Conservation (phyloP, 2,113 vertebrate genomes). For the Salminus brasiliensis region DNA sequence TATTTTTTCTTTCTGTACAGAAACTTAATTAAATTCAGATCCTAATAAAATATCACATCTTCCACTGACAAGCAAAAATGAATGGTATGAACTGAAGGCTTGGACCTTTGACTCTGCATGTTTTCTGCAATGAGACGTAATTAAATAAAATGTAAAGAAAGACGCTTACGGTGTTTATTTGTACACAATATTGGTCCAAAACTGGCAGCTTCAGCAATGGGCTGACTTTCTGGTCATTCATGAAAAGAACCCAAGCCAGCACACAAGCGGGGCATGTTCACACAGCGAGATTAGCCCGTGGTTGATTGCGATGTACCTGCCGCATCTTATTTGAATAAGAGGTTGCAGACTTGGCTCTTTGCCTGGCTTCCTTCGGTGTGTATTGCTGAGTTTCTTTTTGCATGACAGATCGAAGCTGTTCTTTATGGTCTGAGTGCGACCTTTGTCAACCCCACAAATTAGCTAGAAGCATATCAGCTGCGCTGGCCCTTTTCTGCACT, state of each 20-base stretch:
- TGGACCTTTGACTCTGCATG: no score
- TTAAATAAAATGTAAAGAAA: no score
- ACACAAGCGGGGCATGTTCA: background rate
- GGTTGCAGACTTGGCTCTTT: constrained; percentile 66
- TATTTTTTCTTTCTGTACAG: no score
- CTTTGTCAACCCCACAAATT: constrained; percentile 77
- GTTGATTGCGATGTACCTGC: constrained; percentile 31
- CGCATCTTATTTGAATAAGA: constrained; percentile 58
- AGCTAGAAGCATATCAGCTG: constrained; percentile 76
- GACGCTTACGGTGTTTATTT: no score
- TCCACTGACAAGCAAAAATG: no score
- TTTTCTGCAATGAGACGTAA: no score
- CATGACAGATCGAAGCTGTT: constrained; percentile 76
- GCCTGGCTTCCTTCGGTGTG: constrained; percentile 50
- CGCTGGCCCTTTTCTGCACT: constrained; percentile 70
- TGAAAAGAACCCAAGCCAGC: constrained; percentile 1
- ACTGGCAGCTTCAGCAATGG: no score
- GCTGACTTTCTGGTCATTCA: no score
- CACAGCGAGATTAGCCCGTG: constrained; percentile 19
- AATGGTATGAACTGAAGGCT: no score
- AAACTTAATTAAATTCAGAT: no score
- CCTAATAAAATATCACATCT: no score
- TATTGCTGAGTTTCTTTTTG: constrained; percentile 78
- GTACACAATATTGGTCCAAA: background rate
- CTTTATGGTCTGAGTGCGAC: constrained; percentile 74